A percentile compares a stretch with the other conserved stretches of the same genome.
phyloP scores from a whole-genome alignment of 2,113 vertebrate species.

The Calcarius ornatus region DNA sequence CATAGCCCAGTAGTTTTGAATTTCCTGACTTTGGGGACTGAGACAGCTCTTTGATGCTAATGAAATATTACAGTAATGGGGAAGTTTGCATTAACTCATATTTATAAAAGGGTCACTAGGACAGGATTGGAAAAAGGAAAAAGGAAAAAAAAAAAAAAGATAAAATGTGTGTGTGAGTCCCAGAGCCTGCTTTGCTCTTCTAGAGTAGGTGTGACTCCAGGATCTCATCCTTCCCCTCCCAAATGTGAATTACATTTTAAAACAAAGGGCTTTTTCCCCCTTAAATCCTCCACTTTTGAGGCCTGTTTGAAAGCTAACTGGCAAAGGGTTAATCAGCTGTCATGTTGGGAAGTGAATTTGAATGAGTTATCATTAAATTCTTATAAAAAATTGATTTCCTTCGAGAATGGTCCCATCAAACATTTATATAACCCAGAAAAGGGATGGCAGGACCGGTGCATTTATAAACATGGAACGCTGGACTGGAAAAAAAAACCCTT shows the following conservation, averaged over 20 bases:
- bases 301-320: neutral
- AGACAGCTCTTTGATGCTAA: conserved; percentile 51
- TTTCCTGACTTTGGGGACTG: conserved; percentile 39
- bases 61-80: conserved; percentile 42
- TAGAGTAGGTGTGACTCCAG: neutral
- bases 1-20: conserved; percentile 27
- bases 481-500: neutral
- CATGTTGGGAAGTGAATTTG: conserved; percentile 44
- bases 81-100: neutral
- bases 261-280: neutral
- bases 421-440: conserved; percentile 73
- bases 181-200: neutral
- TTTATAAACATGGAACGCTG: neutral
- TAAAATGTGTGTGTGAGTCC: neutral
- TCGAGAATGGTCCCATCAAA: conserved; percentile 64
- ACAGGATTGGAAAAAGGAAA: neutral
- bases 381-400: conserved; percentile 77
- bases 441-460: neutral
- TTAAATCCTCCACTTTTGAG: neutral
- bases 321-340: conserved; percentile 70
- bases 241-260: neutral
- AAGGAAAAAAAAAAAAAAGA: neutral
- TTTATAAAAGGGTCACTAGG: conserved; percentile 17
- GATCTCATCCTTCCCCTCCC: neutral
- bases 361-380: conserved; percentile 71